phyloP scores from a whole-genome alignment of 2,113 vertebrate genomes.

The Apus apus region DNA sequence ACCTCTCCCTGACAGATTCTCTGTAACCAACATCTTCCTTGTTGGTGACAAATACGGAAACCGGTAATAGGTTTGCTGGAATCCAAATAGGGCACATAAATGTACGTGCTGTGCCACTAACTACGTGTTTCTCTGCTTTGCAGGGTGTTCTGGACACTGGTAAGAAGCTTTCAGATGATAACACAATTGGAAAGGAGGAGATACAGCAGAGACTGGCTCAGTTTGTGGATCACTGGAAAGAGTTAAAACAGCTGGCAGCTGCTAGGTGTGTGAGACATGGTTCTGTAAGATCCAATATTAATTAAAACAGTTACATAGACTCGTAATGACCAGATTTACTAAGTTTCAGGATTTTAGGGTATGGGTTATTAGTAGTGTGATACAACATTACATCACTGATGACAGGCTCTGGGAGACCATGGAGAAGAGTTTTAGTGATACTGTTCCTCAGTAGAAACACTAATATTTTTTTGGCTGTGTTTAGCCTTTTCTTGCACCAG shows the following conservation, averaged over 20 bases:
- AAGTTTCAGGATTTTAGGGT: neutral
- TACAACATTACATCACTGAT: neutral
- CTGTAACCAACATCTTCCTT: neutral
- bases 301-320: neutral
- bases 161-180: conserved; percentile 95
- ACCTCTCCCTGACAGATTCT: neutral
- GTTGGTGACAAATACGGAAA: neutral
- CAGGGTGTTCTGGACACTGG: conserved; percentile 96
- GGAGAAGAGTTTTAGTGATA: neutral
- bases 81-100: neutral
- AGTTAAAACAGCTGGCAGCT: conserved; percentile 91
- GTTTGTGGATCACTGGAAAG: conserved; percentile 97
- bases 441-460: neutral
- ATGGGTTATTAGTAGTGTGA: neutral
- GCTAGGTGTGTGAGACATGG: conserved; percentile 81
- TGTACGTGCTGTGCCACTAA: neutral
- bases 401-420: neutral
- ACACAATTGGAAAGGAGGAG: conserved; percentile 97
- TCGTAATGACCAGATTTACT: neutral
- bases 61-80: neutral
- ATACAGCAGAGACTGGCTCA: conserved; percentile 95
- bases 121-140: neutral
- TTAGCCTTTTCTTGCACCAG: neutral
- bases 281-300: neutral
- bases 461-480: neutral